Conservation (phyloP, 2,888 invertebrate species). For the Agonopterix alstromeriana region DNA sequence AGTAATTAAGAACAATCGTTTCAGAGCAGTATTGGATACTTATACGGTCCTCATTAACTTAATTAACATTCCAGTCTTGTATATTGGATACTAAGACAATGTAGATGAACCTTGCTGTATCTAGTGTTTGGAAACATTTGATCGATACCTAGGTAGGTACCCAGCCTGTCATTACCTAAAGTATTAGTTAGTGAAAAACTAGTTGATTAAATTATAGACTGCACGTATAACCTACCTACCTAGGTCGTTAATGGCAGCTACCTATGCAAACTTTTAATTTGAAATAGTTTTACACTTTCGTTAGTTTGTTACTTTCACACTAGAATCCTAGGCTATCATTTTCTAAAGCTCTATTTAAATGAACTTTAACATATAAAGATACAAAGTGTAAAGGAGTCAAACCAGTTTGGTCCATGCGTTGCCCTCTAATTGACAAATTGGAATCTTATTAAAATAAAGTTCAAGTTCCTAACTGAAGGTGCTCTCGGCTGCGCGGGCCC, state of each 20-base stretch:
- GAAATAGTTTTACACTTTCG: too few relatives aligned
- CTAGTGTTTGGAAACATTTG: too few relatives aligned
- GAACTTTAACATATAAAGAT: constrained; percentile 42
- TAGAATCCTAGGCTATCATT: constrained; percentile 17
- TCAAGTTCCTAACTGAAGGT: constrained; percentile 66
- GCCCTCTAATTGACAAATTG: constrained; percentile 83
- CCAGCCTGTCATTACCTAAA: too few relatives aligned
- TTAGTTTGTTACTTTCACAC: too few relatives aligned
- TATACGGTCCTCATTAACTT: constrained; percentile 12
- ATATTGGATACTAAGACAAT: neutral
- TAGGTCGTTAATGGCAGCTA: too few relatives aligned
- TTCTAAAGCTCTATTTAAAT: constrained; percentile 44
- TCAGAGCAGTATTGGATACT: neutral
- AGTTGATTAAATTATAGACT: too few relatives aligned
- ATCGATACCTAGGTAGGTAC: too few relatives aligned
- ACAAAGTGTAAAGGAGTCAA: constrained; percentile 68
- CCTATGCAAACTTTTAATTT: too few relatives aligned
- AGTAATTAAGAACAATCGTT: neutral
- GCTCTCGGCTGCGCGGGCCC: constrained; percentile 15
- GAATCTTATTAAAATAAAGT: constrained; percentile 82
- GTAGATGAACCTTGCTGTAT: too few relatives aligned
- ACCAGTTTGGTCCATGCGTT: constrained; percentile 67
- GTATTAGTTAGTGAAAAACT: too few relatives aligned
- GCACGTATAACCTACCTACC: too few relatives aligned
- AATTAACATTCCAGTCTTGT: constrained; percentile 11